Conservation (phyloP, 2,113 vertebrate species). For the Passer domesticus region DNA sequence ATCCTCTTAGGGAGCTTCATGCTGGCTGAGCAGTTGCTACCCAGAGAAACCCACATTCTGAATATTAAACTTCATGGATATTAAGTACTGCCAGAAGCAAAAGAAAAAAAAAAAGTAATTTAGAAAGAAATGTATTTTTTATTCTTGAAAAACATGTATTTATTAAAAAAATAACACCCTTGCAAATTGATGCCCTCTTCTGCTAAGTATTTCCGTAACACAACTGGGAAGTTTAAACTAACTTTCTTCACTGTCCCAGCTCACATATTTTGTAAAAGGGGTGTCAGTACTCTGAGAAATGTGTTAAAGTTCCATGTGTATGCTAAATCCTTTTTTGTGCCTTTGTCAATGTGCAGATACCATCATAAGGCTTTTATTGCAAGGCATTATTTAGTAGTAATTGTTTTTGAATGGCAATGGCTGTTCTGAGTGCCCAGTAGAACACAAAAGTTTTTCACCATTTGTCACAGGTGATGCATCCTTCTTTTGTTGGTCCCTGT, state of each 20-base stretch:
- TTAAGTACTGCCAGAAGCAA: conserved; percentile 17
- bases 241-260: neutral
- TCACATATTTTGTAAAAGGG: neutral
- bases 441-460: neutral
- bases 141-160: neutral
- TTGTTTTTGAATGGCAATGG: neutral
- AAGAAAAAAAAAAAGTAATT: neutral
- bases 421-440: neutral
- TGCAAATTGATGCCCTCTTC: neutral
- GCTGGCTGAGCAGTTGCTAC: conserved; percentile 10
- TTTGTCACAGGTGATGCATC: neutral
- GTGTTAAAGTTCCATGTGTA: neutral
- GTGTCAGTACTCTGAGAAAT: neutral
- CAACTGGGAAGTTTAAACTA: neutral
- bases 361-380: neutral
- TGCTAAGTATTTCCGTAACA: neutral
- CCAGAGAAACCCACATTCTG: neutral
- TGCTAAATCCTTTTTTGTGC: neutral
- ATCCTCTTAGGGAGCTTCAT: neutral
- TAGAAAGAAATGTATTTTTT: neutral
- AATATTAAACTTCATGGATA: conserved; percentile 29
- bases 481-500: neutral
- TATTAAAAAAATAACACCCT: neutral
- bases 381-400: neutral
- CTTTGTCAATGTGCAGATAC: neutral